Evolutionary conservation across 2,113 vertebrate genomes (phyloP).

Genomic region (Dipodomys ordii): DNA sequence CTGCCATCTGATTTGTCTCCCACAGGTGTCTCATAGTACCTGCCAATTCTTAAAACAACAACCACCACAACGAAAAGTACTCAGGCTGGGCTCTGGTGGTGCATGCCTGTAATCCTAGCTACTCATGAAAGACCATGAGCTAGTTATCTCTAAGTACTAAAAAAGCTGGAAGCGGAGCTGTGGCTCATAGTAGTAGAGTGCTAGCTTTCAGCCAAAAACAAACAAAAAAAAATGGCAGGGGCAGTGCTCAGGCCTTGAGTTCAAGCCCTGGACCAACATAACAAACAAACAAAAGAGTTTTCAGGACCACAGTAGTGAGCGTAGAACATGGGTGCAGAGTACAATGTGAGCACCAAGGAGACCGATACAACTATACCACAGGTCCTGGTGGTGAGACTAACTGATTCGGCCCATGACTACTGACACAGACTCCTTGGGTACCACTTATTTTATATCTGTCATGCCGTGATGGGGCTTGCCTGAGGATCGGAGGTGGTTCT

Average conservation of each 20-base stretch:
- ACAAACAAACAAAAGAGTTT: too few species aligned
- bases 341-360: neutral
- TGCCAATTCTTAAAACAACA: neutral
- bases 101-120: too few species aligned
- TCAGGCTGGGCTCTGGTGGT: too few species aligned
- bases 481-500: neutral
- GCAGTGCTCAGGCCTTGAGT: too few species aligned
- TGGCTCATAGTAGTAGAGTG: too few species aligned
- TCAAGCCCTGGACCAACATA: too few species aligned
- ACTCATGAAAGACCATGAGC: too few species aligned
- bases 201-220: too few species aligned
- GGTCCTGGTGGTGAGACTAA: neutral
- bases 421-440: neutral
- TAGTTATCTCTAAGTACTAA: too few species aligned
- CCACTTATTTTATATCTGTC: neutral
- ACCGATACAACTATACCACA: fast-evolving
- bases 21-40: neutral
- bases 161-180: too few species aligned
- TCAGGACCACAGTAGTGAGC: fast-evolving
- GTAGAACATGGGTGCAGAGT: neutral
- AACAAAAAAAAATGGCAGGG: too few species aligned
- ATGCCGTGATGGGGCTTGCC: neutral
- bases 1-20: neutral
- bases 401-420: neutral
- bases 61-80: too few species aligned